These are phyloP conservation scores for Drosophila insularis DNA, from an alignment of 1,140 invertebrate genomes.

Conservation along the genomic window DNA sequence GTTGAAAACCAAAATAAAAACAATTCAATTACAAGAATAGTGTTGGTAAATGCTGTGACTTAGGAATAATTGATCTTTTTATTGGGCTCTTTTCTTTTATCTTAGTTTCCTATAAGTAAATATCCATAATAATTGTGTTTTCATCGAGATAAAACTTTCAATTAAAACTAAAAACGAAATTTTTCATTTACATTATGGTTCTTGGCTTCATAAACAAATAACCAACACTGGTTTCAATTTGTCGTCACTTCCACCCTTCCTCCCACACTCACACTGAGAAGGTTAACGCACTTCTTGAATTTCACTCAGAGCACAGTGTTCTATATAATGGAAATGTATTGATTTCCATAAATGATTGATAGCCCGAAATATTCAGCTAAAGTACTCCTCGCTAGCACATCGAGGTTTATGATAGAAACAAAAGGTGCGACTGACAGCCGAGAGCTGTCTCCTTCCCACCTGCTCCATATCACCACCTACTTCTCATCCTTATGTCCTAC, in stretches of 20 bases:
- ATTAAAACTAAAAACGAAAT: too few relatives aligned
- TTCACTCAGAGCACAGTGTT: constrained; percentile 24
- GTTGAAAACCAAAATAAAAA: too few relatives aligned
- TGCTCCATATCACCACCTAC: background rate
- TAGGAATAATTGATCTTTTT: too few relatives aligned
- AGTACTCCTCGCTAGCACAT: constrained; percentile 24
- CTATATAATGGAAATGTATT: constrained; percentile 47
- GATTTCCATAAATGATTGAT: constrained; percentile 63
- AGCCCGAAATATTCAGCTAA: constrained; percentile 40
- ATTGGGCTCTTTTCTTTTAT: too few relatives aligned
- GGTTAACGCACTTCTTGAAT: constrained; percentile 2
- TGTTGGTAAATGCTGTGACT: too few relatives aligned
- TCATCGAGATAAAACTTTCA: too few relatives aligned
- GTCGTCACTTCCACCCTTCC: background rate
- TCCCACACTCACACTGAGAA: background rate
- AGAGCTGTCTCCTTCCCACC: background rate
- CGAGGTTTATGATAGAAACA: constrained; percentile 38
- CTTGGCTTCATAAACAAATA: too few relatives aligned
- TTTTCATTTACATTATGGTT: too few relatives aligned
- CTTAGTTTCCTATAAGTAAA: too few relatives aligned
- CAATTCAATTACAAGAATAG: too few relatives aligned
- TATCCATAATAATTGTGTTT: too few relatives aligned
- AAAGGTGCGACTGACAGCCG: constrained; percentile 57
- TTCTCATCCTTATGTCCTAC: constrained; percentile 10
- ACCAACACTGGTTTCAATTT: background rate